phyloP scores from a whole-genome alignment of 2,113 vertebrate genomes.

The Leucosticte australis region DNA sequence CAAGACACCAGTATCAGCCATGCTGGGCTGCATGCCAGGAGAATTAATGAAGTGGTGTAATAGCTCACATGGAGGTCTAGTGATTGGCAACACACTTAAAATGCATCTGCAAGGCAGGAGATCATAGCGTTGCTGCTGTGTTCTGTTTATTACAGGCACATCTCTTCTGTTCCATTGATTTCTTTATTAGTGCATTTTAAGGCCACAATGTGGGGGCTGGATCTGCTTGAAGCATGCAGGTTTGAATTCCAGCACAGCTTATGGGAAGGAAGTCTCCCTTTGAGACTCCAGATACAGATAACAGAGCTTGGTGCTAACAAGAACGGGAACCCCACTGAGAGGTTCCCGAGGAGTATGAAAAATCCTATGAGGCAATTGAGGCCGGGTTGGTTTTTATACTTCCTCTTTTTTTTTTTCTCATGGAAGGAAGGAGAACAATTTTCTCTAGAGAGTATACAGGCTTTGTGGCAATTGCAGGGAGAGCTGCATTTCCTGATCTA shows the following conservation, averaged over 20 bases:
- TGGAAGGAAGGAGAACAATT: neutral
- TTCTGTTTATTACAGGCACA: conserved; percentile 67
- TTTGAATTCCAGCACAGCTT: conserved; percentile 46
- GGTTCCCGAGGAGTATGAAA: neutral
- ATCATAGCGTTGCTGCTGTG: conserved; percentile 40
- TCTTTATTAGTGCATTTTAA: conserved; percentile 55
- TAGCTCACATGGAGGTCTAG: conserved; percentile 60
- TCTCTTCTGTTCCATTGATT: conserved; percentile 66
- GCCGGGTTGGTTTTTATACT: neutral
- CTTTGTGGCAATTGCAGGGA: neutral
- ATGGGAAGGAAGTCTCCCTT: neutral
- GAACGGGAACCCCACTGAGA: neutral
- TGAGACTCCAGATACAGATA: neutral
- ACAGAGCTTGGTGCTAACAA: neutral
- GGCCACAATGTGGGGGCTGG: neutral
- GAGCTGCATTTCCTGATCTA: neutral
- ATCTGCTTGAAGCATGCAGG: conserved; percentile 28
- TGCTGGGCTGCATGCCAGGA: conserved; percentile 63
- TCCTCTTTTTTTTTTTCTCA: neutral
- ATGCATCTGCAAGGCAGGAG: conserved; percentile 66
- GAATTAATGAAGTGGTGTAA: conserved; percentile 73
- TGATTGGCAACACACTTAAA: conserved; percentile 58
- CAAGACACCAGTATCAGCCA: conserved; percentile 43
- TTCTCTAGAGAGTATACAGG: neutral
- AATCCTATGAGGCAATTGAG: neutral